Evolutionary conservation across 2,888 invertebrate genomes (phyloP).

Genomic region (Lingula anatina): DNA sequence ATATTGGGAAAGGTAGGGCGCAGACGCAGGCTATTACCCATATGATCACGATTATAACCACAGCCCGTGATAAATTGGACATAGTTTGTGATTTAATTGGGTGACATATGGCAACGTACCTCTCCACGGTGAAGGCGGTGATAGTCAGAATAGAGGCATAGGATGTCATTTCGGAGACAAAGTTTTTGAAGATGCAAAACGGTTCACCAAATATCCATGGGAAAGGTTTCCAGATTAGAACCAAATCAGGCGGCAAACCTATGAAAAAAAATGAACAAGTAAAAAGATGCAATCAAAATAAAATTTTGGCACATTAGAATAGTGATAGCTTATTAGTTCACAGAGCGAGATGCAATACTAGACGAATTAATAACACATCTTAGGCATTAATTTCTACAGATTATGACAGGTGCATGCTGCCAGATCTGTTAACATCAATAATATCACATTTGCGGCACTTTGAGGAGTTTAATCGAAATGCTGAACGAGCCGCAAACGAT

Average conservation of each 20-base stretch:
- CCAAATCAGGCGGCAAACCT: conserved; percentile 54
- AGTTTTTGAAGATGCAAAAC: conserved; percentile 53
- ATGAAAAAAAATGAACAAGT: conserved; percentile 13
- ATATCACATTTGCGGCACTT: too few species aligned
- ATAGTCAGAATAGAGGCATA: conserved; percentile 88
- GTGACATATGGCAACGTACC: conserved; percentile 84
- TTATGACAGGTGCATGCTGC: too few species aligned
- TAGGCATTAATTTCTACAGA: too few species aligned
- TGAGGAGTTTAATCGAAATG: too few species aligned
- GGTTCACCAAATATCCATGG: conserved; percentile 51
- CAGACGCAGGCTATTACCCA: conserved; percentile 73
- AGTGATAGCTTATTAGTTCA: too few species aligned
- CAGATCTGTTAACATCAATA: too few species aligned
- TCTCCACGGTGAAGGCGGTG: conserved; percentile 84
- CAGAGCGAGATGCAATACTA: too few species aligned
- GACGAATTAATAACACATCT: too few species aligned
- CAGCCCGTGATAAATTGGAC: conserved; percentile 75
- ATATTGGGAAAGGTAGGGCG: conserved; percentile 56
- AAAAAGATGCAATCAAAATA: neutral
- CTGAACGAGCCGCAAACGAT: too few species aligned
- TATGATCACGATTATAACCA: conserved; percentile 70
- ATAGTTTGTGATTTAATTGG: conserved; percentile 77
- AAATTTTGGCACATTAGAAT: too few species aligned
- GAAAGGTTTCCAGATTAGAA: conserved; percentile 54
- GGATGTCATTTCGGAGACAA: conserved; percentile 62